Evolutionary conservation across 2,888 invertebrate genomes (phyloP), one percentile per base, ranked within the genome.

Genomic region (Sabatieria punctata): DNA sequence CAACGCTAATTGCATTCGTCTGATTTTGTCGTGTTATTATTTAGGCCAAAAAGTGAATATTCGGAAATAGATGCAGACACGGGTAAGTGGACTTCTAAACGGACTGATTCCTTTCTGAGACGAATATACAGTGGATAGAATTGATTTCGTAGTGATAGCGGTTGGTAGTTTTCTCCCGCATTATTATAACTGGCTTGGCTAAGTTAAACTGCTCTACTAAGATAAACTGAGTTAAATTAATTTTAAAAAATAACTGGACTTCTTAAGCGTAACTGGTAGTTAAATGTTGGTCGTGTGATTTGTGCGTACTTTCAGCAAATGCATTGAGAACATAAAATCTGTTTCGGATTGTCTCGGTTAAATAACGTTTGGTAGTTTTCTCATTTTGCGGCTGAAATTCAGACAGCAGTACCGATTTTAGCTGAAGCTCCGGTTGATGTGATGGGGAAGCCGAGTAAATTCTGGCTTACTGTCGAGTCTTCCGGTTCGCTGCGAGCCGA

Each of bases 401-500:
- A 50, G 49, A 42, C 49, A 49, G 46, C 21, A 33, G 25, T 49
- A n/a, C n/a, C n/a, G n/a, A n/a, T 30, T 71, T 52, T 65, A 80
- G 79, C 73, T 71, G 85, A 97, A 72, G 95, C 85, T 0, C 79
- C 83, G 1, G 95, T 82, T 66, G 86, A 88, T 63, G 84, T 86
- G 77, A 82, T 84, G 65, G 82, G 84, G 1, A 91, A 86, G 65
- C 91, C 97, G 1, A 88, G 89, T 65, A 95, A 93, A 68, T 97
- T 86, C 69, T 99, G 77, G 69, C 88, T 80, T 63, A 93, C 91
- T 68, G 89, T 97, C 0, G 97, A 99, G 68, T 84, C 91, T 1
- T 78, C 85, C 15, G 97, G 97, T 2, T 80, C 91, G 0, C 70
- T 99, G 3, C 82, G 82, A 63, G 93, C 97, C 0, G 91, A 95